phyloP scores from a whole-genome alignment of 2,888 invertebrate species.

The Zonitis immaculata region DNA sequence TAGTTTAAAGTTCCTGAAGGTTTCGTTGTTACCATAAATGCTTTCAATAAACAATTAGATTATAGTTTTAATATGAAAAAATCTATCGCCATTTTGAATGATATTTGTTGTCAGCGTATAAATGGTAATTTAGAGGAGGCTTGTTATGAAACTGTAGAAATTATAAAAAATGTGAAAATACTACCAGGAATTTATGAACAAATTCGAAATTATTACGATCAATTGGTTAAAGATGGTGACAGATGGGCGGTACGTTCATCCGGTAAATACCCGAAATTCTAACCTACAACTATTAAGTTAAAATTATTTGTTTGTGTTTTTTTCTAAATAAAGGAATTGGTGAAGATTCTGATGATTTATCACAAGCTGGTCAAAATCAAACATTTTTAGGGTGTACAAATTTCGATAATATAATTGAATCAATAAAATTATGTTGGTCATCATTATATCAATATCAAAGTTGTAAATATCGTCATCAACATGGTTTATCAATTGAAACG shows the following conservation, averaged over 20 bases:
- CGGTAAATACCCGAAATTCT: background rate
- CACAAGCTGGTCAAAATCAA: constrained; percentile 81
- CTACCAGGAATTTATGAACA: constrained; percentile 36
- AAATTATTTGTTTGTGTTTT: background rate
- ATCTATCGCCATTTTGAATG: constrained; percentile 52
- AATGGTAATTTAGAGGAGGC: constrained; percentile 51
- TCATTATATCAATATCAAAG: constrained; percentile 74
- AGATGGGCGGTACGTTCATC: constrained; percentile 12
- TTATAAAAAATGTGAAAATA: constrained; percentile 40
- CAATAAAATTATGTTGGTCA: constrained; percentile 73
- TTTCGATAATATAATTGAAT: constrained; percentile 52
- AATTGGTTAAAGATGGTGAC: constrained; percentile 28
- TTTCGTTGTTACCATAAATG: constrained; percentile 63
- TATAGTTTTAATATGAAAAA: constrained; percentile 47
- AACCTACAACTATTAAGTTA: too few relatives aligned
- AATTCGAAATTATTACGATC: background rate
- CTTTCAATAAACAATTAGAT: constrained; percentile 58
- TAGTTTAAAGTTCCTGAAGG: constrained; percentile 63
- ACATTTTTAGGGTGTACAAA: constrained; percentile 66
- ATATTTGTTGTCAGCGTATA: constrained; percentile 51
- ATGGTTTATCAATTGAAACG: constrained; percentile 63
- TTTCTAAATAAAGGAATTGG: constrained; percentile 56
- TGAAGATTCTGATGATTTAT: constrained; percentile 75
- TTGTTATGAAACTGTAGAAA: constrained; percentile 50
- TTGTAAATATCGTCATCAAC: constrained; percentile 72